Conservation (phyloP, 2,113 vertebrate genomes). For the Hypomesus transpacificus region DNA sequence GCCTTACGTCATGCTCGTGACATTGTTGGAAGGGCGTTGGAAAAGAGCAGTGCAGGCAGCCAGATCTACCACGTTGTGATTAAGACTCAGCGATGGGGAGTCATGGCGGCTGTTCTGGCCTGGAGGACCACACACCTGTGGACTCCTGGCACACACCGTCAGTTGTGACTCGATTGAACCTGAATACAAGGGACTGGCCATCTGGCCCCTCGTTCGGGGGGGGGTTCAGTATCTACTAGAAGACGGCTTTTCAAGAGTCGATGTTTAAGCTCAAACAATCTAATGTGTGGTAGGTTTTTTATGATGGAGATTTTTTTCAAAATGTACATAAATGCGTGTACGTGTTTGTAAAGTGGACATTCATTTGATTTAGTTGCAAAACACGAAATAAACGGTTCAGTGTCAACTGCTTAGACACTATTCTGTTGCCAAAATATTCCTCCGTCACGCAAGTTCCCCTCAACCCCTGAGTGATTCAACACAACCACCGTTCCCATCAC, state of each 20-base stretch:
- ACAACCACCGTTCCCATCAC: conserved; percentile 49
- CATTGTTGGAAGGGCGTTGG: no score
- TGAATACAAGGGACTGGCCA: conserved; percentile 27
- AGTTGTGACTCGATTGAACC: conserved; percentile 16
- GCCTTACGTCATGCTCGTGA: no score
- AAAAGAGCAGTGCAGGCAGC: no score
- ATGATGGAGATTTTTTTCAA: no score
- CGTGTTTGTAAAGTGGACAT: no score
- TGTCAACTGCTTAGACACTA: no score
- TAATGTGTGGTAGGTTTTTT: no score
- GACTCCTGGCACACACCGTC: conserved; percentile 39
- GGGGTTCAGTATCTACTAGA: conserved; percentile 17
- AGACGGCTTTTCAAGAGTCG: conserved; percentile 21
- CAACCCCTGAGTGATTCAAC: conserved; percentile 30
- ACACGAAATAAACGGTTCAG: no score
- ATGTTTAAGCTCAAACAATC: conserved; percentile 5
- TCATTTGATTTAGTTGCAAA: no score
- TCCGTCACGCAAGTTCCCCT: conserved; percentile 24
- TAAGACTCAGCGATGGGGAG: not conserved
- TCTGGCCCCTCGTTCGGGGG: conserved; percentile 45
- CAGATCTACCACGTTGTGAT: no score
- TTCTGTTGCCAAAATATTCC: conserved; percentile 16
- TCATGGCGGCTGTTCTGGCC: conserved; percentile 16
- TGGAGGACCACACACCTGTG: conserved; percentile 31
- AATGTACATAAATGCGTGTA: no score